phyloP scores from a whole-genome alignment of 2,797 vertebrate species.

The Phoxinus dragarum region DNA sequence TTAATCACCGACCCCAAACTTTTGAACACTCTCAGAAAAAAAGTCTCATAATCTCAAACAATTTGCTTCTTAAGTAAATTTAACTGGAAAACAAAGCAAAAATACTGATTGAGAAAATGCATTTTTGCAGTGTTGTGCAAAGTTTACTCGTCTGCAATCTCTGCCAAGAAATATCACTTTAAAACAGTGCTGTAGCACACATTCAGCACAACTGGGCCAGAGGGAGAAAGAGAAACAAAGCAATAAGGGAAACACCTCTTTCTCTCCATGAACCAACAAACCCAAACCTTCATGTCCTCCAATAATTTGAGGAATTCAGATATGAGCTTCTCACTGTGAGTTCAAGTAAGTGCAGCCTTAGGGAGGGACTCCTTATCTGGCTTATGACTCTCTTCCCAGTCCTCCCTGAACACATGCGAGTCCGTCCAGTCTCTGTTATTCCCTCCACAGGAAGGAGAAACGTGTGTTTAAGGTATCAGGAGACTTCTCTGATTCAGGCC shows the following conservation, averaged over 20 bases:
- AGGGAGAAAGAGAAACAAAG: conserved; percentile 38
- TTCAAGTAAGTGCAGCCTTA: conserved; percentile 26
- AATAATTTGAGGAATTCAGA: conserved; percentile 42
- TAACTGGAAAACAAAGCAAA: conserved; percentile 15
- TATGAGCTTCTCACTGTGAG: conserved; percentile 27
- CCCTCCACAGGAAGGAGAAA: conserved; percentile 54
- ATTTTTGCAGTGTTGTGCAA: conserved; percentile 19
- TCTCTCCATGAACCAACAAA: conserved; percentile 20
- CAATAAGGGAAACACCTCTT: conserved; percentile 32
- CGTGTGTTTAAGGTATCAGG: conserved; percentile 57
- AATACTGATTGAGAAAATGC: background rate
- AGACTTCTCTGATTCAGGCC: conserved; percentile 52
- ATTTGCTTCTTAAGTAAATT: background rate
- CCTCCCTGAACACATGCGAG: conserved; percentile 19
- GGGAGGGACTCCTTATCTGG: conserved; percentile 42
- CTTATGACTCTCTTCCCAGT: conserved; percentile 26
- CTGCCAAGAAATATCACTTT: conserved; percentile 59
- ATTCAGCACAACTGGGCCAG: conserved; percentile 52
- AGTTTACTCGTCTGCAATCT: conserved; percentile 56
- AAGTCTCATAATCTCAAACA: background rate
- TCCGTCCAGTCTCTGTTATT: conserved; percentile 14
- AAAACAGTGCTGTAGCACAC: conserved; percentile 57
- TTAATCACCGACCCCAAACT: background rate
- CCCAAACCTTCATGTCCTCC: background rate
- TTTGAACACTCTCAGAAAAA: background rate